Evolutionary conservation across 2,113 vertebrate species (phyloP).

Genomic region (Psilopogon haemacephalus): DNA sequence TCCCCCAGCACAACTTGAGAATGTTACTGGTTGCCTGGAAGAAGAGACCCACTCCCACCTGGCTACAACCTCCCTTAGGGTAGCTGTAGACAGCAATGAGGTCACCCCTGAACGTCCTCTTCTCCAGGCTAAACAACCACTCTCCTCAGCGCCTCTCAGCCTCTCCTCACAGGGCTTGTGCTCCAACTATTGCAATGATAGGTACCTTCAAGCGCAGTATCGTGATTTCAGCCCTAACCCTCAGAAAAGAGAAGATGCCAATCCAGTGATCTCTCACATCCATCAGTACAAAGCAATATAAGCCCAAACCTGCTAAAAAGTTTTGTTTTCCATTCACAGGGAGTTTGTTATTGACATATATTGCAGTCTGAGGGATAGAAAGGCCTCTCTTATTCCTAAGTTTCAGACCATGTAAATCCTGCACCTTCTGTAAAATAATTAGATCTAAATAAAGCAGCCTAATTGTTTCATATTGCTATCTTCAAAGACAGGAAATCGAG

Average conservation of each 20-base stretch:
- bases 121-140: too few relatives aligned
- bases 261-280: neutral
- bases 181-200: neutral
- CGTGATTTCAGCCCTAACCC: neutral
- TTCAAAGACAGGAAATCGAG: neutral
- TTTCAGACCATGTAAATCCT: neutral
- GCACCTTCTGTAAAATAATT: neutral
- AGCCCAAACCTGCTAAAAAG: neutral
- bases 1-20: too few relatives aligned
- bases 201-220: neutral
- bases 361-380: neutral
- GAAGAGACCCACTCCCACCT: too few relatives aligned
- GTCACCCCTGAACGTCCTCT: too few relatives aligned
- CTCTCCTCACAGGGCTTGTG: too few relatives aligned
- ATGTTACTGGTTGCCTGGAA: too few relatives aligned
- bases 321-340: neutral
- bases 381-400: neutral
- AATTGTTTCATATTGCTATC: neutral
- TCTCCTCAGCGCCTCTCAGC: too few relatives aligned
- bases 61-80: too few relatives aligned
- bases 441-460: neutral
- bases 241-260: neutral
- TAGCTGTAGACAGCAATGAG: too few relatives aligned
- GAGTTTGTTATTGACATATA: neutral
- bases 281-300: rapidly evolving